Base-by-base conservation (phyloP, 2,797 vertebrate genomes). In the Momotus momota region DNA sequence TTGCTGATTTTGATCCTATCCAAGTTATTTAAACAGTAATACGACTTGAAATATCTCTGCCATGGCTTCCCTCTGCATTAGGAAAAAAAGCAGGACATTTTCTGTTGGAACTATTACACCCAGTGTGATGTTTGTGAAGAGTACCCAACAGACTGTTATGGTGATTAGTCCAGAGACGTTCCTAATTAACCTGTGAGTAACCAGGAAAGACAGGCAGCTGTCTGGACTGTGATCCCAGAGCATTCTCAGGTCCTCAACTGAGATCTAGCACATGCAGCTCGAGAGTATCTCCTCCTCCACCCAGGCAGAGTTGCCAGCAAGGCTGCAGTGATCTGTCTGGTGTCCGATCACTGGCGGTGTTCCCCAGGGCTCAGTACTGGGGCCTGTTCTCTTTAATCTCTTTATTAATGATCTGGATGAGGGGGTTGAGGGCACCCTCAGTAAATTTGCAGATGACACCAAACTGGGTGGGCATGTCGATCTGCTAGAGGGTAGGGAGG, bases 1-100 rank as follows among this genome's bases (percentile, higher is more conserved):
- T 18, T 88, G 10, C 52, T 93, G 26, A 69, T 66, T 87, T 81
- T 60, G 52, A 57, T 96, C 58, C 49, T 55, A 86, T 48, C 21
- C 29, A 49, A 69, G 38, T 83, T 92, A 73, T 22, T 81, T 51
- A 70, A 92, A 66, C 14, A 62, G n/a, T 31, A 66, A 25, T 55
- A 67, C 18, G 29, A 14, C 43, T 75, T 95, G 81, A 86, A 72
- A 52, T 77, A 61, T 54, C 45, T 88, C 67, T 15, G 12, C 20
- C 9, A 9, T 0, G 1, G 6, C 78, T 88, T 72, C 33, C 21
- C 21, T 82, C 65, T 91, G 33, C 4, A 0, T 71, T 64, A 43
- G 27, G 6, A 13, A 60, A 66, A 75, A 22, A 62, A n/a, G 8
- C 23, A n/a, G 43, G 46, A 25, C 9, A 20, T n/a, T 62, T 74